Conservation (phyloP, 2,797 vertebrate genomes). For the Dallia pectoralis region DNA sequence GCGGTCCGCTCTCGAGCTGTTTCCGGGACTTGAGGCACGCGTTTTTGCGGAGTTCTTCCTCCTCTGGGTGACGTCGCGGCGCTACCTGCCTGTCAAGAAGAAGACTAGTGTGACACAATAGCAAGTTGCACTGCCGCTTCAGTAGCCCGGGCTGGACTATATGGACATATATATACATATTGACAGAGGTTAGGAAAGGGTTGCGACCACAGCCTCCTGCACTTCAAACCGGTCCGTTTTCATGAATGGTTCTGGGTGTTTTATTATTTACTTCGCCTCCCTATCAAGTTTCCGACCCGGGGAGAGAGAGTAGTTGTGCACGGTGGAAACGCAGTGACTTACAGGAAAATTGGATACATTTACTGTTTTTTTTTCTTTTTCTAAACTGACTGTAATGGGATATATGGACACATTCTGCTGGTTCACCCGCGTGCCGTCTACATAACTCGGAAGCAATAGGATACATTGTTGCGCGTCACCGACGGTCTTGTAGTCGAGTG, state of each 20-base stretch:
- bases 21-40: constrained; percentile 46
- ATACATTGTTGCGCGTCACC: constrained; percentile 35
- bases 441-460: constrained; percentile 48
- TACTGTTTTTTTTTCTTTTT: constrained; percentile 16
- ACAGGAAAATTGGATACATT: constrained; percentile 27
- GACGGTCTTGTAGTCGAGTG: constrained; percentile 26
- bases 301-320: constrained; percentile 42
- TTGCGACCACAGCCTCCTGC: constrained; percentile 25
- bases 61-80: constrained; percentile 39
- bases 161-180: constrained; percentile 28
- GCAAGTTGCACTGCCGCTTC: constrained; percentile 67
- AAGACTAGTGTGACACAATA: constrained; percentile 61
- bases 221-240: constrained; percentile 23
- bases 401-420: constrained; percentile 34
- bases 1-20: constrained; percentile 26
- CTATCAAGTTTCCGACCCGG: constrained; percentile 68
- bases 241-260: constrained; percentile 35
- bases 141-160: constrained; percentile 1
- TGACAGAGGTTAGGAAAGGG: constrained; percentile 32
- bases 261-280: constrained; percentile 49
- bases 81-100: constrained; percentile 75
- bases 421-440: constrained; percentile 40
- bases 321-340: constrained; percentile 49
- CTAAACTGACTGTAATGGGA: constrained; percentile 55
- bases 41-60: constrained; percentile 56